phyloP scores from a whole-genome alignment of 2,888 invertebrate genomes.

The Liopterus haemorrhoidalis region DNA sequence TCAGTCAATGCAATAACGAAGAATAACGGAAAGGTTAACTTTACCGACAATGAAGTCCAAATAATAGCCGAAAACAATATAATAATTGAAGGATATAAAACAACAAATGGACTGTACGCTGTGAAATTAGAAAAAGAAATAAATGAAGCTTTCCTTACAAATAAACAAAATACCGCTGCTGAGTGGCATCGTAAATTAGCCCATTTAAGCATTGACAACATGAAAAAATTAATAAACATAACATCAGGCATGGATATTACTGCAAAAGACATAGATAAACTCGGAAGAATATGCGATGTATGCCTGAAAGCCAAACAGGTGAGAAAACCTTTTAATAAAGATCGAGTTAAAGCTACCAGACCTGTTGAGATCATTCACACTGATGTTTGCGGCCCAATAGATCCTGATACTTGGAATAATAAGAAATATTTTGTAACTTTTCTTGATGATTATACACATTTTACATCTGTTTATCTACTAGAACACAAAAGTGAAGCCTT shows the following conservation, averaged over 20 bases:
- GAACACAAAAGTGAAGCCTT: constrained; percentile 6
- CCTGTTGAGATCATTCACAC: constrained; percentile 38
- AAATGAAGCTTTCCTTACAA: neutral
- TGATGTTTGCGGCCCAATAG: constrained; percentile 38
- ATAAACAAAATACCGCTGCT: neutral
- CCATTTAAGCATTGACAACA: constrained; percentile 20
- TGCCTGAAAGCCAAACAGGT: constrained; percentile 39
- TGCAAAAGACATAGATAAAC: neutral
- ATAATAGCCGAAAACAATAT: too few species aligned
- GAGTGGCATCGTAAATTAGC: constrained; percentile 23
- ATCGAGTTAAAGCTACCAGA: constrained; percentile 35
- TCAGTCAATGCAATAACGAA: too few species aligned
- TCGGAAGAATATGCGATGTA: constrained; percentile 36
- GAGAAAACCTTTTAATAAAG: constrained; percentile 35
- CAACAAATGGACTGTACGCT: constrained; percentile 4
- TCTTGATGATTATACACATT: constrained; percentile 40
- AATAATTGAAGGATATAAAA: constrained; percentile 6
- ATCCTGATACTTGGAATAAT: constrained; percentile 31
- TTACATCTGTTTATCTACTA: constrained; percentile 35
- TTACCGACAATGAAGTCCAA: too few species aligned
- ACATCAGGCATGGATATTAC: constrained; percentile 4
- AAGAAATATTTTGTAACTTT: too few species aligned
- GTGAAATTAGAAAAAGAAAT: neutral
- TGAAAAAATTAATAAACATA: constrained; percentile 16
- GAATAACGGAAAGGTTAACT: too few species aligned